Evolutionary conservation across 2,797 vertebrate species (phyloP).

Genomic region (Gadopsis marmoratus): DNA sequence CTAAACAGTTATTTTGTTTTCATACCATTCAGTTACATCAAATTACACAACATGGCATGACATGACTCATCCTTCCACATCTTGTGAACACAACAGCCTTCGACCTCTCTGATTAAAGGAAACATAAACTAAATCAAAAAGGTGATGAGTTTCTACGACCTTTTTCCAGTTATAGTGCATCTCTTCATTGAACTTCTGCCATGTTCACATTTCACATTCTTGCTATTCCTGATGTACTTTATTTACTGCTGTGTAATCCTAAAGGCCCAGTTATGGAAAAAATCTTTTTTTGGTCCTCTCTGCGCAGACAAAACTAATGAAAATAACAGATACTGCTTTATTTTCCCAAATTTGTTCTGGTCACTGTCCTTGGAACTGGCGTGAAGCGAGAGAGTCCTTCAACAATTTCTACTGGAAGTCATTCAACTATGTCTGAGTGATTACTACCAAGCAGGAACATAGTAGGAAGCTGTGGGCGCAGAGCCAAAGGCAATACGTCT

Average conservation of each 20-base stretch:
- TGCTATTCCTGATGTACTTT: slow-evolving; percentile 45
- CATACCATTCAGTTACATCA: slow-evolving; percentile 1
- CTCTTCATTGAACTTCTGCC: slow-evolving; percentile 33
- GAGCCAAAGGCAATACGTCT: slow-evolving; percentile 56
- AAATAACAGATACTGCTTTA: slow-evolving; percentile 44
- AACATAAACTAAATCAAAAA: slow-evolving; percentile 51
- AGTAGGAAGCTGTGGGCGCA: slow-evolving; percentile 49
- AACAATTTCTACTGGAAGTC: slow-evolving; percentile 56
- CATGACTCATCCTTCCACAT: slow-evolving; percentile 6
- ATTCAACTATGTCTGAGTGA: slow-evolving; percentile 63
- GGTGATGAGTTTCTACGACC: slow-evolving; percentile 37
- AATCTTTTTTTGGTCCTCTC: slow-evolving; percentile 30
- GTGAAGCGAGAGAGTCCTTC: slow-evolving; percentile 18
- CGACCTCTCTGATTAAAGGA: slow-evolving; percentile 49
- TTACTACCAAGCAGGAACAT: slow-evolving; percentile 50
- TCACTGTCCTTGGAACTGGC: slow-evolving; percentile 36
- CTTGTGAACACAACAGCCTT: slow-evolving; percentile 66
- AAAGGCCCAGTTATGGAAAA: slow-evolving; percentile 46
- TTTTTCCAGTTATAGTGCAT: slow-evolving; percentile 11
- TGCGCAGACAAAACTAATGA: slow-evolving; percentile 32
- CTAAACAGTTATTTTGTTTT: slow-evolving; percentile 17
- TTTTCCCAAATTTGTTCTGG: slow-evolving; percentile 39
- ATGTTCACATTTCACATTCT: slow-evolving; percentile 40
- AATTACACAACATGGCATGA: background rate
- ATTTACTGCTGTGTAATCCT: slow-evolving; percentile 34